These are phyloP conservation scores for Strongylocentrotus purpuratus DNA, from an alignment of 35 echinoderm and acorn worm species.

Conservation along the genomic window DNA sequence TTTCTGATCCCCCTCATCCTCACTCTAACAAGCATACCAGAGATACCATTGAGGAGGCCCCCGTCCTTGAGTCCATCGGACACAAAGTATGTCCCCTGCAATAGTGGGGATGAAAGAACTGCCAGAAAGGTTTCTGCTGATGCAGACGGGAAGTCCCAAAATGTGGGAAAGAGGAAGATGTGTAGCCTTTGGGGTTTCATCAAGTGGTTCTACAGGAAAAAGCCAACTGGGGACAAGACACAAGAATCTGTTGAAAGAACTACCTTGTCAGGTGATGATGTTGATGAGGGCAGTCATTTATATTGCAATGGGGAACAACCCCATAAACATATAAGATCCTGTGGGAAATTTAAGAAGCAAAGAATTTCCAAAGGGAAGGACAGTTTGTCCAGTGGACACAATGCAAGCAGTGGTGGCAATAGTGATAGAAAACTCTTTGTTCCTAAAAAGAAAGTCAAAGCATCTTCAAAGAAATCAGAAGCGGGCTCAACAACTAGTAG, in stretches of 20 bases:
- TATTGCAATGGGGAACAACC: neutral
- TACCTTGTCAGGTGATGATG: neutral
- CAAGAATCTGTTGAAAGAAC: neutral
- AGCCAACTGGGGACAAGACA: neutral
- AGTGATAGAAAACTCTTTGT: neutral
- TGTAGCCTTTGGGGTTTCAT: neutral
- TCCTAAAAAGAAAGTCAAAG: neutral
- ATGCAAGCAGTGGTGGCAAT: neutral
- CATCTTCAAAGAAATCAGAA: neutral
- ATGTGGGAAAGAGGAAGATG: neutral
- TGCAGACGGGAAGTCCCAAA: neutral
- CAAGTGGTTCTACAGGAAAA: slow-evolving; percentile 1
- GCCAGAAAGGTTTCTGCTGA: no score
- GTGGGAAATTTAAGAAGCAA: neutral
- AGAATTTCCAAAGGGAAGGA: neutral
- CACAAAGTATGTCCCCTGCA: neutral
- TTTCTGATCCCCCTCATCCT: slow-evolving; percentile 57
- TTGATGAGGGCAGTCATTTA: neutral
- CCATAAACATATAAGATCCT: neutral
- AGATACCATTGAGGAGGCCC: slow-evolving; percentile 55
- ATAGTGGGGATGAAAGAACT: neutral
- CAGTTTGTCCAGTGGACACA: neutral
- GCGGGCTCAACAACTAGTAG: neutral
- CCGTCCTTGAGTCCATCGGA: neutral
- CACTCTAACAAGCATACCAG: slow-evolving; percentile 73